A percentile compares a stretch with the other conserved stretches of the same genome.
Evolutionary conservation across 2,888 invertebrate species (phyloP).

Genomic region (Euplagia quadripunctaria): DNA sequence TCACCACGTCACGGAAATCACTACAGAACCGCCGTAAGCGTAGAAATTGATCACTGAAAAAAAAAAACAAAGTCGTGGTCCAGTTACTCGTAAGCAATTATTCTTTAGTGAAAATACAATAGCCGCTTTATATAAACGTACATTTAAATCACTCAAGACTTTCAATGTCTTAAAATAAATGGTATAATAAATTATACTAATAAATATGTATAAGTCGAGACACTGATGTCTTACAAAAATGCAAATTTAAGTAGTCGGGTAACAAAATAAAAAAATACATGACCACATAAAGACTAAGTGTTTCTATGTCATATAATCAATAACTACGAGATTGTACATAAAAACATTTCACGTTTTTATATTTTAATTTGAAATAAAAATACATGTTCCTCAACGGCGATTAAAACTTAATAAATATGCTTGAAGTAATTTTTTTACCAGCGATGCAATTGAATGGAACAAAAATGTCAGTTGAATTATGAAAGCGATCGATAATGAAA

Average conservation of each 20-base stretch:
- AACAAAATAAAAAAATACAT: conserved; percentile 67
- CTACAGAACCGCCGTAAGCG: conserved; percentile 61
- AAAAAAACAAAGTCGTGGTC: conserved; percentile 70
- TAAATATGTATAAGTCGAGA: conserved; percentile 78
- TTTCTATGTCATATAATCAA: conserved; percentile 47
- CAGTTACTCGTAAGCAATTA: conserved; percentile 66
- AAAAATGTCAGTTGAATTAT: conserved; percentile 86
- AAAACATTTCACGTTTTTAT: conserved; percentile 39
- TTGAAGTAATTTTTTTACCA: conserved; percentile 59
- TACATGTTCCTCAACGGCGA: conserved; percentile 53
- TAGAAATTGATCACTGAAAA: conserved; percentile 69
- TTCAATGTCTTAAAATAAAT: conserved; percentile 75
- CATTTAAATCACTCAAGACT: conserved; percentile 73
- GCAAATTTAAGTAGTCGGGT: conserved; percentile 65
- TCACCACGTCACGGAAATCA: conserved; percentile 64
- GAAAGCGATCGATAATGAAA: conserved; percentile 85
- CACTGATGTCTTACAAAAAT: conserved; percentile 77
- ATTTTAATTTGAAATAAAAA: conserved; percentile 55
- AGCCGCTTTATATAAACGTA: conserved; percentile 70
- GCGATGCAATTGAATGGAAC: conserved; percentile 78
- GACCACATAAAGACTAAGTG: conserved; percentile 53
- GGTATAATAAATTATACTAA: conserved; percentile 77
- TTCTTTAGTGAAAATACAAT: conserved; percentile 75
- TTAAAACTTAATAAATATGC: conserved; percentile 63
- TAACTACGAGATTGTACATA: conserved; percentile 41